Percentiles rank a stretch among this genome's conserved stretches.
phyloP scores from a whole-genome alignment of 2,888 invertebrate species.

The Biston stratarius region DNA sequence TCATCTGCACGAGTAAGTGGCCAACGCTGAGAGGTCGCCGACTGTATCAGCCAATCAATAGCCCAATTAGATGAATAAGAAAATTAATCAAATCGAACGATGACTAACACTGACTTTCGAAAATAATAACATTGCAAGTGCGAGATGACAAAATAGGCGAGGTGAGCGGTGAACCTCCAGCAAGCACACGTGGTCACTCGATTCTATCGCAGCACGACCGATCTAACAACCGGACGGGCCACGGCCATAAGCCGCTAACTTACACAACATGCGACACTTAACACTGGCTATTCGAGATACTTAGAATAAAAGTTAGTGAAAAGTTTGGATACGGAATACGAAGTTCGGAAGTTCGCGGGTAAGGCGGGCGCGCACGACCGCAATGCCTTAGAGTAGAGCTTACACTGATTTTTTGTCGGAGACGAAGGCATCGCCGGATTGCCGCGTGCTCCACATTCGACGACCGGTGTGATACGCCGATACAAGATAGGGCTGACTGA shows the following conservation, averaged over 20 bases:
- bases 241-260: constrained; percentile 80
- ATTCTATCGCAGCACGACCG: constrained; percentile 75
- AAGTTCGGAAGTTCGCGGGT: constrained; percentile 46
- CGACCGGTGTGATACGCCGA: constrained; percentile 80
- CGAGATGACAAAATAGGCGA: constrained; percentile 76
- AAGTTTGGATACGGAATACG: constrained; percentile 30
- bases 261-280: constrained; percentile 77
- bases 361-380: constrained; percentile 75
- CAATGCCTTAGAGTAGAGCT: constrained; percentile 74
- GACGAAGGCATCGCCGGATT: constrained; percentile 80
- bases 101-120: constrained; percentile 71
- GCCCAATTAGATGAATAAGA: constrained; percentile 39
- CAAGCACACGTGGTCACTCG: constrained; percentile 78
- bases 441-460: constrained; percentile 82
- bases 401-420: constrained; percentile 85
- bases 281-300: constrained; percentile 57
- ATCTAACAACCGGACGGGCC: constrained; percentile 71
- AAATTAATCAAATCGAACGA: constrained; percentile 48
- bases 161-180: constrained; percentile 83
- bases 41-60: constrained; percentile 29
- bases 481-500: constrained; percentile 60
- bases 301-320: constrained; percentile 38
- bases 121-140: constrained; percentile 69
- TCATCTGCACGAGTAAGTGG: background rate
- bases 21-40: constrained; percentile 21